These are phyloP conservation scores for Neodiprion fabricii DNA, from an alignment of 1,140 invertebrate species.

Conservation along the genomic window DNA sequence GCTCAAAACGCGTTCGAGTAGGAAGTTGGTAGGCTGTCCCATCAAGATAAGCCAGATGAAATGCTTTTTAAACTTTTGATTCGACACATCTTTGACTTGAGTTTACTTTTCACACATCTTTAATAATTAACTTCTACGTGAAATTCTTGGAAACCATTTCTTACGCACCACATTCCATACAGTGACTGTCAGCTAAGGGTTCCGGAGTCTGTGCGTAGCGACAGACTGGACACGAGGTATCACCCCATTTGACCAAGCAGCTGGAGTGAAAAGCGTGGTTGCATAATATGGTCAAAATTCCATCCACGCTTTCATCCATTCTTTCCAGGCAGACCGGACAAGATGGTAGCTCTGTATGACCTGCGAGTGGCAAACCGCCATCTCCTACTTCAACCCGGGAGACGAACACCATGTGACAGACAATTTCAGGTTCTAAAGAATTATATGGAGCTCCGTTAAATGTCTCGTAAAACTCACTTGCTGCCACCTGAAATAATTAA, in stretches of 20 bases:
- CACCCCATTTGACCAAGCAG: conserved; percentile 96
- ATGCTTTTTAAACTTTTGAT: too few species aligned
- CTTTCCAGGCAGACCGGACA: conserved; percentile 97
- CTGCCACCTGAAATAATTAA: conserved; percentile 70
- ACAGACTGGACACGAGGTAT: conserved; percentile 83
- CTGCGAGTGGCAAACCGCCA: conserved; percentile 73
- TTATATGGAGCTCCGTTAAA: conserved; percentile 95
- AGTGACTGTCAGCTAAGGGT: conserved; percentile 80
- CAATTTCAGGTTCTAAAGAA: conserved; percentile 85
- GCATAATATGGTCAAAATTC: conserved; percentile 96
- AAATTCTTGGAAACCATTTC: conserved; percentile 16
- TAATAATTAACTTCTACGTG: conserved; percentile 10
- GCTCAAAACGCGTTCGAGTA: too few species aligned
- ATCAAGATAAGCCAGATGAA: too few species aligned
- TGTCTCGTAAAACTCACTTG: conserved; percentile 90
- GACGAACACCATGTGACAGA: conserved; percentile 96
- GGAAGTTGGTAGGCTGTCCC: too few species aligned
- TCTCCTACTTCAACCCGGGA: conserved; percentile 86
- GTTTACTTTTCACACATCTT: background rate
- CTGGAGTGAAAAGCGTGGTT: conserved; percentile 97
- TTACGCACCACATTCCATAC: conserved; percentile 76
- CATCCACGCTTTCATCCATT: conserved; percentile 98
- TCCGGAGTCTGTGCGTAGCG: conserved; percentile 93
- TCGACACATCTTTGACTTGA: too few species aligned
- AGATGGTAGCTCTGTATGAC: conserved; percentile 94